These are phyloP conservation scores for Emys orbicularis DNA, from an alignment of 2,797 vertebrate species.

Conservation along the genomic window DNA sequence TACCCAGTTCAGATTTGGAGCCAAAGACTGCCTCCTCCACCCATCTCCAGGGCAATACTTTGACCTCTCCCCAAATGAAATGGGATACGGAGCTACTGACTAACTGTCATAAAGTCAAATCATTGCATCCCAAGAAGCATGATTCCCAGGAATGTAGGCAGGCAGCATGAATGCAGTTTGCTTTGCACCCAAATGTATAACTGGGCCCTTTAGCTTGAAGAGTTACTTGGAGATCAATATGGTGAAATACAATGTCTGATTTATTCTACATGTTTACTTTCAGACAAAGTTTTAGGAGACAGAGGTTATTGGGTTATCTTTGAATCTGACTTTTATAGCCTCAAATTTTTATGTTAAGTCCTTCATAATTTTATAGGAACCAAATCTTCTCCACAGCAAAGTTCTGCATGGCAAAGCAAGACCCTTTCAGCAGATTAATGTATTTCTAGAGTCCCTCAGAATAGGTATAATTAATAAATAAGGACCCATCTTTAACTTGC, in stretches of 20 bases:
- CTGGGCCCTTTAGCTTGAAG: background rate
- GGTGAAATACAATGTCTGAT: background rate
- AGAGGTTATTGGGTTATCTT: background rate
- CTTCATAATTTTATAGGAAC: background rate
- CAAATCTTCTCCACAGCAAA: background rate
- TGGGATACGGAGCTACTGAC: background rate
- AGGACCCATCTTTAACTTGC: background rate
- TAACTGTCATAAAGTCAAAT: background rate
- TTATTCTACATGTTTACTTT: background rate
- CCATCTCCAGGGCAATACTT: background rate
- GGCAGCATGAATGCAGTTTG: background rate
- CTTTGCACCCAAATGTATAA: background rate
- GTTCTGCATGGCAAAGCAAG: background rate
- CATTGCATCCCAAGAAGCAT: background rate
- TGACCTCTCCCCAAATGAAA: background rate
- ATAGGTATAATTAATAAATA: background rate
- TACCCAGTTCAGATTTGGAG: background rate
- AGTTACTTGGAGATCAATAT: background rate
- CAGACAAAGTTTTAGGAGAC: background rate
- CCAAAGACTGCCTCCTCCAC: fast-evolving
- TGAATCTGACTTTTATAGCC: background rate
- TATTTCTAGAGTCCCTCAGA: background rate
- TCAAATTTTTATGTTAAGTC: background rate
- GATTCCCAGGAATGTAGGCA: background rate
- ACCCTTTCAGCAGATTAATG: background rate